Conservation (phyloP, 2,113 vertebrate species). For the Nothoprocta pentlandii region DNA sequence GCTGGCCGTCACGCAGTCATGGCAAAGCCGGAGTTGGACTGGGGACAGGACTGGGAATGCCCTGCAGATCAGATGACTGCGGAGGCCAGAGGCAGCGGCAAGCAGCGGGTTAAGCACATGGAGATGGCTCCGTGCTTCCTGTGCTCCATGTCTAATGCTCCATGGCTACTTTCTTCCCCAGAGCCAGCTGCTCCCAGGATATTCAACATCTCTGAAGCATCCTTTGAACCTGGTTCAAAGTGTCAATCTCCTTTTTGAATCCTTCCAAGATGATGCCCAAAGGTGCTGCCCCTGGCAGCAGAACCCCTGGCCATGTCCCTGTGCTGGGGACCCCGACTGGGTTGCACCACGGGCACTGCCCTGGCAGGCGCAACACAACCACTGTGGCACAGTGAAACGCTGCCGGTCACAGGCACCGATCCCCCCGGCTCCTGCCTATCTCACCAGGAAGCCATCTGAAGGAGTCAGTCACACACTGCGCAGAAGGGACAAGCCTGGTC, state of each 20-base stretch:
- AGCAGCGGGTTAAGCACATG: not conserved
- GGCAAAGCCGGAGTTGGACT: not conserved
- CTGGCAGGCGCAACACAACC: not conserved
- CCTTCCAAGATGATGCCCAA: not conserved
- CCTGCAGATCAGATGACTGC: not conserved
- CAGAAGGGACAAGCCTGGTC: conserved; percentile 4
- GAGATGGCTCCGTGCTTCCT: not conserved
- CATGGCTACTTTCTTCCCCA: not conserved
- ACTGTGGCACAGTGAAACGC: not conserved
- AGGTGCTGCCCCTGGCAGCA: not conserved
- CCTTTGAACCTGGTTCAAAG: accelerated
- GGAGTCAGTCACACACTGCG: not conserved
- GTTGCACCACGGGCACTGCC: not conserved
- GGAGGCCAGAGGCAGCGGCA: not conserved
- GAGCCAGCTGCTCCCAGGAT: not conserved
- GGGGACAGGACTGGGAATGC: not conserved
- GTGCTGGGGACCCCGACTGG: not conserved
- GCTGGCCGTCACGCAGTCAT: not conserved
- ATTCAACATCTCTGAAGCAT: not conserved
- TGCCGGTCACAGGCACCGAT: not conserved
- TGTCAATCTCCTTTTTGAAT: not conserved
- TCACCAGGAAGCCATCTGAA: not conserved
- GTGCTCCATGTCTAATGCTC: not conserved
- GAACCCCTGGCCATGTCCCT: not conserved
- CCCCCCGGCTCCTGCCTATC: not conserved